Base-by-base conservation (phyloP, 2,888 invertebrate species). In the Iphiclides podalirius region DNA sequence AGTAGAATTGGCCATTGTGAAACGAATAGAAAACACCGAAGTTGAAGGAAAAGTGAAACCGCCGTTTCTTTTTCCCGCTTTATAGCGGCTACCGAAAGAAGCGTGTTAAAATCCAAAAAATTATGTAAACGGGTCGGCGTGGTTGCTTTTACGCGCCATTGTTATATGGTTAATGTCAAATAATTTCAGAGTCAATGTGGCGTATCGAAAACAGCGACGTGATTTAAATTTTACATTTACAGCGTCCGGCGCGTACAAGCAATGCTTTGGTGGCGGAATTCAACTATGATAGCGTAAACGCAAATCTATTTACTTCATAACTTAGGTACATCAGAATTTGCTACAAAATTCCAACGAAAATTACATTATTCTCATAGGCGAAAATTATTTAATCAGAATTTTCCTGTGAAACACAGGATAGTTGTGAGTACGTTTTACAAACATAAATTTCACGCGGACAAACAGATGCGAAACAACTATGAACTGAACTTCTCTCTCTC, bases 1-100 rank as follows among this genome's bases (percentile, higher is more conserved):
- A 23, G 40, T 40, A 41, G 40, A 47, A 40, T 26, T 26, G 35
- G 9, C 34, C n/a, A 40, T 47, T 47, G 41, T 47, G 26, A 41
- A 47, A 36, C 9, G 34, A 34, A 12, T 40, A 45, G 15, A 36
- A 42, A 42, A 17, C 31, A 4, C 20, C 20, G 6, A 20, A 20
- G 28, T 16, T 31, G 31, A 28, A 31, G 37, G 42, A 48, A 42
- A 42, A 48, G 48, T 43, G 48, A 48, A 48, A 48, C 31, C 33
- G 11, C 9, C 12, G 34, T 47, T 43, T 42, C 48, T 37, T 37
- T 43, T 37, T 28, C n/a, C n/a, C n/a, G 8, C 15, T 35, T 40
- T 41, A 13, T 16, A 41, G 34, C 8, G 11, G 16, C 15, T 35
- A 13, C 41, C 16, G n/a, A 36, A 4, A 11, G 1, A 8, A 2